Base-by-base conservation (phyloP, 1,140 invertebrate species). In the Sitodiplosis mosellana region DNA sequence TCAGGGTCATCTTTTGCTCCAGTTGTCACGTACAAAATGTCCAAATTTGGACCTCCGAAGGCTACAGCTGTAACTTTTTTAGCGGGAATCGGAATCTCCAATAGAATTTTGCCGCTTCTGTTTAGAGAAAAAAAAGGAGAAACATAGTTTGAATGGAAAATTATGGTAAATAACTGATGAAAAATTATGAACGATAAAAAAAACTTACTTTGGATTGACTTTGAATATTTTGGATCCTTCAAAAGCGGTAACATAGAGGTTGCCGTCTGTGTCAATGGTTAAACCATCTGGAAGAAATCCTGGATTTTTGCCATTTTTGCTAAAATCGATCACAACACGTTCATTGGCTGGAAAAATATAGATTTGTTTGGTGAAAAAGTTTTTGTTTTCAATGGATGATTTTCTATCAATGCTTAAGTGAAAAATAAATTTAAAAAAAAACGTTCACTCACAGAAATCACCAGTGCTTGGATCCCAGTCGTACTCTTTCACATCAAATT, bases 11-110 rank as follows among this genome's bases (percentile, higher is more conserved):
- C 65, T 51, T 73, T 69, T 1, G 79, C 77, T 21, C 17, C 21
- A 0, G 76, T 76, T 0, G 86, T 89, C 8, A 88, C 82, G 56
- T 77, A 89, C 2, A 90, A 64, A 46, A 77, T 72, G 55, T 85
- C 78, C 17, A 84, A 60, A 56, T 82, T 71, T 1, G 73, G 66
- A 4, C 86, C 87, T 8, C 87, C 87, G 59, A 83, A 92, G 47
- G 79, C 77, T 0, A 74, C 76, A 0, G 85, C 88, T 0, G 87
- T 89, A 3, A 84, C 75, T 56, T 82, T 75, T 46, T 71, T 68
- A 2, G 78, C 76, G 7, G 84, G 84, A 14, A 86, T 69, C 1
- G 73, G 56, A 33, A 63, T 63, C 51, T 61, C 58, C 45, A 60
- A 49, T 44, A 60, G 45, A n/a, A 60, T 50, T 47, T 61, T 54